phyloP scores from a whole-genome alignment of 1,140 invertebrate genomes.

The Archivesica marissinica region DNA sequence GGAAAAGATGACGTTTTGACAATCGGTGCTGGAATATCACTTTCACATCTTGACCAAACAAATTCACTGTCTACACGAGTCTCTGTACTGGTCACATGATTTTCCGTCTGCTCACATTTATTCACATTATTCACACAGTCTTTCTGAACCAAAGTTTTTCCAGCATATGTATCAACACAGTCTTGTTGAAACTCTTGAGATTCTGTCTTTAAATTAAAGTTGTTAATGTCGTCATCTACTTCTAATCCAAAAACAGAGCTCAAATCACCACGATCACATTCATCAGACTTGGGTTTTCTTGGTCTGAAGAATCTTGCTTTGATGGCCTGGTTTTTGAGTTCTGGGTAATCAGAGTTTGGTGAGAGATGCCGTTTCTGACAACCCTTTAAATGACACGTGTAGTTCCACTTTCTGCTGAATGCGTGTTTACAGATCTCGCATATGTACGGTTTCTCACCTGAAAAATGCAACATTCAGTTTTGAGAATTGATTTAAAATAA shows the following conservation, averaged over 20 bases:
- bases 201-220: background rate
- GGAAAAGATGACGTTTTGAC: background rate
- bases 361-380: constrained; percentile 36
- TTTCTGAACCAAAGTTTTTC: constrained; percentile 6
- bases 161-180: background rate
- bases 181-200: background rate
- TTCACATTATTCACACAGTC: background rate
- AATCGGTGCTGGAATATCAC: background rate
- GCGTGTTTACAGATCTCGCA: constrained; percentile 99
- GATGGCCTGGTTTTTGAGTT: background rate
- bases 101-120: background rate
- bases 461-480: no score
- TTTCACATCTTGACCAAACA: constrained; percentile 2
- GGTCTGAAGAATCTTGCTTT: background rate
- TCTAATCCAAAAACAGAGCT: background rate
- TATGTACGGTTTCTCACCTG: constrained; percentile 97
- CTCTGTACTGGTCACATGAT: background rate
- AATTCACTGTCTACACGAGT: background rate
- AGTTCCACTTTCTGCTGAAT: constrained; percentile 92
- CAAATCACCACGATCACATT: background rate
- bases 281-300: background rate
- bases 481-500: no score
- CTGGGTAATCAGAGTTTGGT: background rate
- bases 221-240: background rate
- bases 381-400: constrained; percentile 54